A percentile compares a stretch with the other conserved stretches of the same genome.
phyloP scores from a whole-genome alignment of 2,888 invertebrate species.

The Phengaris alcon region DNA sequence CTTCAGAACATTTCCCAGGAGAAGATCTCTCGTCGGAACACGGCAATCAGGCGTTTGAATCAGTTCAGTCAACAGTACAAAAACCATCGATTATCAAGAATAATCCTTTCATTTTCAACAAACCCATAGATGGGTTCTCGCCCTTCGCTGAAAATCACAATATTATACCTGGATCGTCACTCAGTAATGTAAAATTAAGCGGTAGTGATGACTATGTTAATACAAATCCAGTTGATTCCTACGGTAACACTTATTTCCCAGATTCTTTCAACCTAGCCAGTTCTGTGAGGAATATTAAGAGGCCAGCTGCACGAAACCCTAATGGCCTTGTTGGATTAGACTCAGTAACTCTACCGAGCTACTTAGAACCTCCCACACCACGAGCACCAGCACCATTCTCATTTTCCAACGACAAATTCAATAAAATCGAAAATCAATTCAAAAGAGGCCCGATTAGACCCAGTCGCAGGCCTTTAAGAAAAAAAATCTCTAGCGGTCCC shows the following conservation, averaged over 20 bases:
- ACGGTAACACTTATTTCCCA: constrained; percentile 66
- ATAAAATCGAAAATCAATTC: constrained; percentile 56
- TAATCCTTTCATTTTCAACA: constrained; percentile 57
- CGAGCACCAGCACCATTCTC: constrained; percentile 59
- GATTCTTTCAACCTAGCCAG: constrained; percentile 70
- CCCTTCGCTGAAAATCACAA: constrained; percentile 60
- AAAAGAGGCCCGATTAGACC: constrained; percentile 65
- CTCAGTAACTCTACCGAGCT: constrained; percentile 66
- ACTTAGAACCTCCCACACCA: constrained; percentile 71
- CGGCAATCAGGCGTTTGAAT: constrained; percentile 69
- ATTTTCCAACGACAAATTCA: constrained; percentile 65
- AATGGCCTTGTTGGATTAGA: constrained; percentile 48
- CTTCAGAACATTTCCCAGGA: constrained; percentile 78
- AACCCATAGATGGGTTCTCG: constrained; percentile 59
- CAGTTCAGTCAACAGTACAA: constrained; percentile 63
- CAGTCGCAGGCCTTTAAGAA: constrained; percentile 65
- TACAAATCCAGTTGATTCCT: constrained; percentile 62
- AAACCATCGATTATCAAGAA: constrained; percentile 58
- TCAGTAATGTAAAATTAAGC: constrained; percentile 52
- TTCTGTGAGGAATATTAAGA: constrained; percentile 62
- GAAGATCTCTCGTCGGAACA: constrained; percentile 74
- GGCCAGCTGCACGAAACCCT: constrained; percentile 49
- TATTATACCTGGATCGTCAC: constrained; percentile 59
- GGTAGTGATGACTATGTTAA: constrained; percentile 57
- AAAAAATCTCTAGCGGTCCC: constrained; percentile 63